Base-by-base conservation (phyloP, 2,797 vertebrate genomes). In the Malurus splendens region DNA sequence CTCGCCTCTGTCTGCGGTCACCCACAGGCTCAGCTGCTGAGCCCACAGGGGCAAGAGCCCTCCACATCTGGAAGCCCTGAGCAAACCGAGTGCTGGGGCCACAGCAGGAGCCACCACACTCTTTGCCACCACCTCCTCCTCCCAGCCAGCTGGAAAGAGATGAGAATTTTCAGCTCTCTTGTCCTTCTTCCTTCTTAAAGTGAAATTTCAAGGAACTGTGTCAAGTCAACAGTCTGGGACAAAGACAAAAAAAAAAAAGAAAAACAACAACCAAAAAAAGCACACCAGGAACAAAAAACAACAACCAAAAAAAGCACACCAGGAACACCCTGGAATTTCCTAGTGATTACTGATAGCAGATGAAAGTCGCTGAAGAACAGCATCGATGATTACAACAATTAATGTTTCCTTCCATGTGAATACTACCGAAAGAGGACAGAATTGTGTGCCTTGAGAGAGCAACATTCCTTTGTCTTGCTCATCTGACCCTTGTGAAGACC, bases 241-340 rank as follows among this genome's bases (percentile, higher is more conserved):
- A 92, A 89, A 51, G 18, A 82, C 10, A 23, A 74, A n/a, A 39
- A 56, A 27, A 50, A 14, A 7, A 30, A 42, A 4, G 5, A 11
- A 5, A 36, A 33, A 12, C 4, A 55, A 14, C 14, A 47, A 19
- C n/a, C 30, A 54, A 54, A 52, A 51, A 68, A 9, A 22, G 18
- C 30, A 33, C 47, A 62, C 73, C 80, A 92, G 89, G 71, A 92
- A 92, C 79, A 90, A 11, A 36, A 36, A 33, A 12, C 4, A 55
- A 14, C 14, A 47, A 19, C n/a, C 30, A 54, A 54, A 52, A 51
- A 68, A 9, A 22, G 18, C 30, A 33, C 47, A 62, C 73, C 80
- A 92, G 89, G 71, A 92, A 92, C 79, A 90, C 67, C 51, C 93
- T 93, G 92, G 93, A 86, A 94, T 94, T 94, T 95, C 93, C 89